Base-by-base conservation (phyloP, 2,113 vertebrate species). In the Python bivittatus region DNA sequence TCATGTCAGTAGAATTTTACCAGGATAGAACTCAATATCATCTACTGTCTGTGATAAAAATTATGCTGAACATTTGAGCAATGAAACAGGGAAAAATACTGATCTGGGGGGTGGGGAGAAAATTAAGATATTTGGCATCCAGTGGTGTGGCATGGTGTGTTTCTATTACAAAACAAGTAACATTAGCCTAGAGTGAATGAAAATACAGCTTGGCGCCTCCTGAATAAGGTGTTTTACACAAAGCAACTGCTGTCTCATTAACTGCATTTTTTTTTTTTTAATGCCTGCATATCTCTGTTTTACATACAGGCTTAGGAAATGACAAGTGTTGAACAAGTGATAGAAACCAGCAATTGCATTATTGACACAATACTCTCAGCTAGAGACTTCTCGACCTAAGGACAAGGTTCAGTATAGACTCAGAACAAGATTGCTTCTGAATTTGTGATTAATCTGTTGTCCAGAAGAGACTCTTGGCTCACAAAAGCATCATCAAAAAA, bases 201-300 rank as follows among this genome's bases (percentile, higher is more conserved):
- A 89, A 92, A 54, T 25, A 84, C 56, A 92, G 44, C 29, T 84
- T 92, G 91, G 72, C 91, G 84, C 23, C 38, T 89, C 57, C 68
- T 89, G 87, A 89, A 92, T 89, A 20, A 89, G 72, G 44, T 92
- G 56, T 84, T 84, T 88, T 89, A 89, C 84, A 91, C 84, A 91
- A 91, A 87, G 84, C 84, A 64, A 23, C 29, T 42, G 6, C 72
- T 84, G 72, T 84, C 91, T 92, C 91, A 61, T 92, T 84, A 92
- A 29, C 72, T 38, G 72, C 87, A 92, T 84, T 56, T 23, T 84
- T 38, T 84, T 56, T 23, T 84, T 38, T 86, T 89, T 84, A 27
- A 56, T 52, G 86, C 72, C 72, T 88, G 72, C 29, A 61, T 61
- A 92, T 89, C 42, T 92, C 87, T 61, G 42, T 23, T 83, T 52